Percentiles rank a stretch among this genome's conserved stretches.
phyloP scores from a whole-genome alignment of 23 tunicate species.

The Ascidia mentula region DNA sequence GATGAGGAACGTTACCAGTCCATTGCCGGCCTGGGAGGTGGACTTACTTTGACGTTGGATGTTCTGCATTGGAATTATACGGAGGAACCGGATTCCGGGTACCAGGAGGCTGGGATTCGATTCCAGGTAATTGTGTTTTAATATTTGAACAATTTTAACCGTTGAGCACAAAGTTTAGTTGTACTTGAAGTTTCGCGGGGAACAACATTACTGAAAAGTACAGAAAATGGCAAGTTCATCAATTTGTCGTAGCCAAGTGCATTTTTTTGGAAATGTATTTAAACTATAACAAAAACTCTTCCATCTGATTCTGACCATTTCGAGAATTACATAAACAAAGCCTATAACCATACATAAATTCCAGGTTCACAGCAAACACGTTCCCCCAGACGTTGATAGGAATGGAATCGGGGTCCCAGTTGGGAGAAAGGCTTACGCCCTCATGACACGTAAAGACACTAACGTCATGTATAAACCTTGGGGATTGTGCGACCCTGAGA shows the following conservation, averaged over 20 bases:
- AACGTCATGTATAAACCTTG: constrained; percentile 38
- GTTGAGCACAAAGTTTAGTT: too few relatives aligned
- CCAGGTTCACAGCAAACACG: constrained; percentile 40
- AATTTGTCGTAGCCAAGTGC: too few relatives aligned
- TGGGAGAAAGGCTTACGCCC: constrained; percentile 40
- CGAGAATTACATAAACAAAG: too few relatives aligned
- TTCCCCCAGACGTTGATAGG: constrained; percentile 41
- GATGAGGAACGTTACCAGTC: not conserved
- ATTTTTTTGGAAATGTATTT: too few relatives aligned
- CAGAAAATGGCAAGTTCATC: too few relatives aligned
- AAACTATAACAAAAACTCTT: too few relatives aligned
- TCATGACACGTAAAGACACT: constrained; percentile 18
- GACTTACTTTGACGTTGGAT: constrained; percentile 7
- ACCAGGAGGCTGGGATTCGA: constrained; percentile 39
- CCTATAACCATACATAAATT: too few relatives aligned
- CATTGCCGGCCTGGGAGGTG: constrained; percentile 25
- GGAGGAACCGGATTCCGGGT: constrained; percentile 34
- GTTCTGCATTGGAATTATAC: constrained; percentile 25
- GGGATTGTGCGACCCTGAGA: constrained; percentile 48
- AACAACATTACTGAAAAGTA: too few relatives aligned
- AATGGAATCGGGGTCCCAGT: constrained; percentile 45
- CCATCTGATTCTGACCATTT: too few relatives aligned
- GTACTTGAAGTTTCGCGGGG: too few relatives aligned
- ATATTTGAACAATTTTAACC: too few relatives aligned
- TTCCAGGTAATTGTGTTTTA: too few relatives aligned